Evolutionary conservation across 1,140 invertebrate genomes (phyloP), one percentile per base, ranked within the genome.

Genomic region (Araneus ventricosus): DNA sequence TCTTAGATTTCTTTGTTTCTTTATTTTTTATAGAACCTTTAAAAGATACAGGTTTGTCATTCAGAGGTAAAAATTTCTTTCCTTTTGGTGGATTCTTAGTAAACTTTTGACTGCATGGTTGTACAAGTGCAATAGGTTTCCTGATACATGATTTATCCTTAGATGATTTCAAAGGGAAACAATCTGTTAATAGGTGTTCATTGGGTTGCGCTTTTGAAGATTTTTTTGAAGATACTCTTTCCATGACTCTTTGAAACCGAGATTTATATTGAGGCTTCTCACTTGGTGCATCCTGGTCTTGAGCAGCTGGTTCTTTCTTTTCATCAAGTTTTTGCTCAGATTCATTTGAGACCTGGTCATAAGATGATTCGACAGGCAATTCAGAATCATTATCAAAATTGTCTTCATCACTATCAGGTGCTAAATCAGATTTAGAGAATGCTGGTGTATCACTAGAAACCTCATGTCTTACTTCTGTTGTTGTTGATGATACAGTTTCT

Each of bases 181-280:
- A 79, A n/a, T 88, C 85, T 87, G 79, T 61, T 30, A 86, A 70
- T 34, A 80, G 22, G 52, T 90, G 67, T 30, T 90, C 75, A 80
- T 59, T 82, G 45, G 79, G 22, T 79, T 79, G 57, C 2, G 7
- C 30, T 90, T 82, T 82, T 2, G 30, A 45, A 82, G 70, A 37
- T 20, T 59, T 90, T 79, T 89, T 70, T 52, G 52, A 14, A 17
- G 63, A 34, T 79, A 88, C 80, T 39, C 91, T 87, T 80, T 93
- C 91, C 91, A 93, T 93, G 22, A 88, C 80, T 61, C 61, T 93
- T 88, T 93, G 84, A 84, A 84, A 93, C 4, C 70, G 85, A 45
- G 84, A 88, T 88, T 93, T 93, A 41, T 93, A 93, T 39, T 93
- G 90, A 30, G 59, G 80, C 17, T 70, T 52, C 8, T 1, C 8